phyloP scores from a whole-genome alignment of 2,888 invertebrate genomes.

The Malachius bipustulatus region DNA sequence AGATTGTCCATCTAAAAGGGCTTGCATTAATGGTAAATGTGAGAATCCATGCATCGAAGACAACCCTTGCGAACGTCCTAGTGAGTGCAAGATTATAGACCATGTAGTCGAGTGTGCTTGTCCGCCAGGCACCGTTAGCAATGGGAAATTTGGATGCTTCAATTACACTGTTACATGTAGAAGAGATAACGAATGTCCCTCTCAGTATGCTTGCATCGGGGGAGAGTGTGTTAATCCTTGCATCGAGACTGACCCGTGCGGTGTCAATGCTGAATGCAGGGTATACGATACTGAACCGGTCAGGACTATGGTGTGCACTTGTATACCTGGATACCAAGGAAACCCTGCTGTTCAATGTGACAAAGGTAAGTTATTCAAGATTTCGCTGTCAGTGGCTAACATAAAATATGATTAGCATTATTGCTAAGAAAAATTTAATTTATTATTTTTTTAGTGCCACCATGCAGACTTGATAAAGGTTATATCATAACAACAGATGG shows the following conservation, averaged over 20 bases:
- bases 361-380: slow-evolving; percentile 47
- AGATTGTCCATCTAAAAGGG: slow-evolving; percentile 69
- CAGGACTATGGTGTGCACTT: slow-evolving; percentile 81
- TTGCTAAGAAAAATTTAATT: neutral
- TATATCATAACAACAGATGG: slow-evolving; percentile 52
- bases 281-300: slow-evolving; percentile 73
- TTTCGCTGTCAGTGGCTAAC: no score
- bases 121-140: slow-evolving; percentile 60
- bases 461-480: slow-evolving; percentile 57
- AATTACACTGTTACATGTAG: slow-evolving; percentile 53
- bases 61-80: slow-evolving; percentile 58
- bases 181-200: slow-evolving; percentile 71
- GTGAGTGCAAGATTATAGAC: slow-evolving; percentile 63
- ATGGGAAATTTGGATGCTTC: slow-evolving; percentile 49
- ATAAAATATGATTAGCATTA: neutral
- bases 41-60: slow-evolving; percentile 58
- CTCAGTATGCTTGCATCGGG: slow-evolving; percentile 70
- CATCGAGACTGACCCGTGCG: slow-evolving; percentile 65
- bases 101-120: slow-evolving; percentile 73
- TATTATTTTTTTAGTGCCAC: slow-evolving; percentile 38
- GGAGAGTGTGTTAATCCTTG: slow-evolving; percentile 78
- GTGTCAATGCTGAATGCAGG: slow-evolving; percentile 64
- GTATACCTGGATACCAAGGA: slow-evolving; percentile 73
- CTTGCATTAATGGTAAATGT: slow-evolving; percentile 73
- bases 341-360: slow-evolving; percentile 77